Evolutionary conservation across 2,113 vertebrate species (phyloP), one percentile per base, ranked within the genome.

Genomic region (Daboia siamensis): DNA sequence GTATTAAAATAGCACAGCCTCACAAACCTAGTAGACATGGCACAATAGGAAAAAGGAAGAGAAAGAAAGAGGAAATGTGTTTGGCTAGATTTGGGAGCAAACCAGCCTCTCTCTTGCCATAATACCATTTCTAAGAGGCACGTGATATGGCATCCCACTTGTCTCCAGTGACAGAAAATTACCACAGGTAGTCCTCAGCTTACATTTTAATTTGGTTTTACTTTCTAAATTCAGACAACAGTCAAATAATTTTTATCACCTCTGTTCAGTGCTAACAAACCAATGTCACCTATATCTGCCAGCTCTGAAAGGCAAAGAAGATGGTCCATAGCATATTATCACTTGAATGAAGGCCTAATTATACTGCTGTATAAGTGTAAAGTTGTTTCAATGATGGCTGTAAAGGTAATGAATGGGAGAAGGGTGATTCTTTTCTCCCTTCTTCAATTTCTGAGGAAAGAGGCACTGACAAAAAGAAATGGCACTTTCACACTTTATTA

Each of bases 351-450:
- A 93, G 46, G 46, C 80, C 92, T 88, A 93, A 86, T 86, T 86
- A 90, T 24, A 86, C 54, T 93, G 88, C 74, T 88, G 86, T 61
- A 48, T 88, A 90, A 93, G 80, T 86, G 88, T 56, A 93, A 90
- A 93, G 88, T 61, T 21, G n/a, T 23, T 26, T 89, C 15, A 92
- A 1, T 85, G 87, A 88, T 33, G 51, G 91, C 64, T 89, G 64
- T 57, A 88, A 88, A 74, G 44, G 86, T 20, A 90, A 90, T 61
- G 74, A 86, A 86, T 90, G 91, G 44, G 86, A 88, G 59, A 26
- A 52, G 29, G 85, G 10, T 64, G 91, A 54, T 46, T 39, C 44
- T 69, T 85, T 5, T 46, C 23, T 84, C 51, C 69, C 44, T 55
- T 69, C 52, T 39, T 33, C 23, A 56, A 23, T 80, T 92, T 87